These are phyloP conservation scores for Sabellastarte sp. DNA, from an alignment of 2,888 invertebrate species.

Conservation along the genomic window DNA sequence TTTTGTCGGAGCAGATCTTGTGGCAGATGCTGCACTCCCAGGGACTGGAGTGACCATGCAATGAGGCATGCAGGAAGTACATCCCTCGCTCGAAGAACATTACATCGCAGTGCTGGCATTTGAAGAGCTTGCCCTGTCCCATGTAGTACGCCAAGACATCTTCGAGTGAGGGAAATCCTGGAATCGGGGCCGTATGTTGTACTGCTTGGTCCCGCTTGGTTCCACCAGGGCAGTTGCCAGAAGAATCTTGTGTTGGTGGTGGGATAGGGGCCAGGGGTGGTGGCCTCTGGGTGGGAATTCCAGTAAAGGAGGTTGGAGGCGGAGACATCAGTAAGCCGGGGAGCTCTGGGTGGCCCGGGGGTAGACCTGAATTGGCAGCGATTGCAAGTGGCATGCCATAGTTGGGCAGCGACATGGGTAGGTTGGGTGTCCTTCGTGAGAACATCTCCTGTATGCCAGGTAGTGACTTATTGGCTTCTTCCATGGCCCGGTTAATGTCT, in stretches of 20 bases:
- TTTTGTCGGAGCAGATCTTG: constrained; percentile 43
- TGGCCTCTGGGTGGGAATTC: not conserved
- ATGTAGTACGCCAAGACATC: constrained; percentile 43
- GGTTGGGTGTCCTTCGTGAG: constrained; percentile 13
- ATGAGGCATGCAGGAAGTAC: constrained; percentile 46
- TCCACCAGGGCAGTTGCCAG: too few species aligned
- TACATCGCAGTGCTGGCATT: constrained; percentile 44
- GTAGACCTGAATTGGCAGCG: not conserved
- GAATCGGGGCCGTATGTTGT: constrained; percentile 36
- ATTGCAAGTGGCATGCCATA: not conserved
- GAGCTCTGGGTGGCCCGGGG: constrained; percentile 12
- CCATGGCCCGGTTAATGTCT: constrained; percentile 5
- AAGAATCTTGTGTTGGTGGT: constrained; percentile 25
- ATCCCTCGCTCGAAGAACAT: constrained; percentile 47
- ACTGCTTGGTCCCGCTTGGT: constrained; percentile 29
- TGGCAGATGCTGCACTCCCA: constrained; percentile 49
- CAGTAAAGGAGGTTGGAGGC: constrained; percentile 7
- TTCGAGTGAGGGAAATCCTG: constrained; percentile 38
- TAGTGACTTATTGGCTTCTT: not conserved
- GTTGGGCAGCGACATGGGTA: constrained; percentile 5
- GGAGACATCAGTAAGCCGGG: constrained; percentile 11
- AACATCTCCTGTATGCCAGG: constrained; percentile 34
- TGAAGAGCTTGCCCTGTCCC: constrained; percentile 43
- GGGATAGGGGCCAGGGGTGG: constrained; percentile 33
- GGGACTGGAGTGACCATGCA: constrained; percentile 41